phyloP scores from a whole-genome alignment of 1,140 invertebrate genomes.

The Zaprionus ghesquierei region DNA sequence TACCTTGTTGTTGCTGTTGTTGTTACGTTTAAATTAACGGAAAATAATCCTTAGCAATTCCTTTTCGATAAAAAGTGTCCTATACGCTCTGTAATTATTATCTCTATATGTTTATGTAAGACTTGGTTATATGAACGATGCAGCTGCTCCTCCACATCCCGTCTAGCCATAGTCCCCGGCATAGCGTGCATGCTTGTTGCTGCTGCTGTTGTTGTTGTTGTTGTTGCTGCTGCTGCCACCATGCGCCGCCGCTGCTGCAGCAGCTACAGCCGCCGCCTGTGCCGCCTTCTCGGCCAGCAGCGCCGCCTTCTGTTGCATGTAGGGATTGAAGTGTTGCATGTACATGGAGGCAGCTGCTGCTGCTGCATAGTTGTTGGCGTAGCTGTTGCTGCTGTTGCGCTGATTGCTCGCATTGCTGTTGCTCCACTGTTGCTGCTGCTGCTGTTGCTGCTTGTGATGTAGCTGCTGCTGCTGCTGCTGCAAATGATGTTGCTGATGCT shows the following conservation, averaged over 20 bases:
- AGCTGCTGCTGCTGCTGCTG: conserved; percentile 1
- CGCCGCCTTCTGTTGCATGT: conserved; percentile 71
- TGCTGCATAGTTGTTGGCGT: conserved; percentile 67
- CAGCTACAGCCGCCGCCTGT: conserved; percentile 54
- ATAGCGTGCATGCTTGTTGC: conserved; percentile 60
- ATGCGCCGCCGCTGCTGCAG: conserved; percentile 35
- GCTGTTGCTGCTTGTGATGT: conserved; percentile 35
- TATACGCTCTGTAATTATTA: conserved; percentile 45
- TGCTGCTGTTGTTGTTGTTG: conserved; percentile 17
- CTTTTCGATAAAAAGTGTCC: conserved; percentile 65
- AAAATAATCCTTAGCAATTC: conserved; percentile 67
- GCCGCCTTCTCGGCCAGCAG: conserved; percentile 65
- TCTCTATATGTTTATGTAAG: conserved; percentile 29
- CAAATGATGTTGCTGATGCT: conserved; percentile 49
- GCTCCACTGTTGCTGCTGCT: conserved; percentile 44
- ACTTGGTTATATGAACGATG: conserved; percentile 21
- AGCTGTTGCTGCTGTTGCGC: conserved; percentile 39
- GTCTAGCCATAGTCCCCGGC: conserved; percentile 65
- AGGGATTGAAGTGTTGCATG: conserved; percentile 77
- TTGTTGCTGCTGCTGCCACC: conserved; percentile 13
- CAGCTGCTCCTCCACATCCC: background rate
- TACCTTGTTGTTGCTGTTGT: conserved; percentile 68
- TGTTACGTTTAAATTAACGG: conserved; percentile 56
- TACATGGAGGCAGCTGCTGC: conserved; percentile 72
- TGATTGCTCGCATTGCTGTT: conserved; percentile 29